Base-by-base conservation (phyloP, 2,113 vertebrate genomes). In the Danionella cerebrum region DNA sequence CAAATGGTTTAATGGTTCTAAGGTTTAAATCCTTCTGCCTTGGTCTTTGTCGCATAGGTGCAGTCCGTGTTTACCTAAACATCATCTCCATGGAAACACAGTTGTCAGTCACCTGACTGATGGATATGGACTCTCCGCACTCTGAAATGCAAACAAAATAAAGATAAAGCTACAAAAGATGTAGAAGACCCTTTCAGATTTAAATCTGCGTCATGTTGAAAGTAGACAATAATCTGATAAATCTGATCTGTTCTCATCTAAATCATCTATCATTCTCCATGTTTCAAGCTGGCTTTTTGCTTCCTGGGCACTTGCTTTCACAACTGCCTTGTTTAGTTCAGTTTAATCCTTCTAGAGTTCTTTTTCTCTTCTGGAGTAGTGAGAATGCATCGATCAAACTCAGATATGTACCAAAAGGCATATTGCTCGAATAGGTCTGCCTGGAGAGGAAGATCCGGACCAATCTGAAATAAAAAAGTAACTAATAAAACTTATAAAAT, bases 31-130 rank as follows among this genome's bases (percentile, higher is more conserved):
- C 22, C 29, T 19, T 11, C 18, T 22, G 22, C 13, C 39, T 62
- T 66, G 31, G 66, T 62, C 54, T 48, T 16, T 6, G 53, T 39
- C 27, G 50, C 22, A 2, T 29, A 11, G 14, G 27, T 58, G 41
- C 22, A 66, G 50, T 69, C 51, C 35, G 58, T 70, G 67, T 74
- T 70, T 70, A 67, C 59, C 35, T 48, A 67, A 74, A 70, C 72
- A 41, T 9, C 11, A 21, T 70, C 62, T 41, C 63, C 48, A 74
- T 67, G 54, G 72, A 67, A 70, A 74, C 47, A 3, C 67, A 54
- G 47, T 50, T 70, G 47, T 62, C 62, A 57, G 33, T 74, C 62
- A 74, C 22, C 67, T 70, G 29, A 39, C 12, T 69, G 27, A 44
- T 18, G 6, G 22, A 21, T 41, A 18, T 19, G 33, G 27, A 63